Conservation (phyloP, 2,797 vertebrate genomes). For the Denticeps clupeoides region DNA sequence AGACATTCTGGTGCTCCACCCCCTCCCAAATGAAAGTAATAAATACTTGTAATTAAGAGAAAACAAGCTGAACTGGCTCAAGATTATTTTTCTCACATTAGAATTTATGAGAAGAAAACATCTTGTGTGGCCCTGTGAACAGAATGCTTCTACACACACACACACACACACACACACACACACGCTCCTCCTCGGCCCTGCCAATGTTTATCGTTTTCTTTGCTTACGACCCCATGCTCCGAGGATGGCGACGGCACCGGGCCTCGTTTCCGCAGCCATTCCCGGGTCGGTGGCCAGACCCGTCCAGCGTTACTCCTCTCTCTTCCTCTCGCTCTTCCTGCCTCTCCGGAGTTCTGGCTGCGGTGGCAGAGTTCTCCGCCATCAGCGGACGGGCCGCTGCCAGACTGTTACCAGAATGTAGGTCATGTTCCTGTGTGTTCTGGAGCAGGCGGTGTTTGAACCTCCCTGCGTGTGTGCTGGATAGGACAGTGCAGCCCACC, state of each 20-base stretch:
- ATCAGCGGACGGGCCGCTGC: slow-evolving; percentile 18
- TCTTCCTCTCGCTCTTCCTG: background rate
- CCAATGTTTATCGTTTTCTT: no score
- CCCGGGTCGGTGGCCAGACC: slow-evolving; percentile 13
- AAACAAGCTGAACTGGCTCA: slow-evolving; percentile 45
- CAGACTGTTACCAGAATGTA: slow-evolving; percentile 23
- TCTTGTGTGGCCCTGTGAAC: slow-evolving; percentile 65
- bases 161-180: slow-evolving; percentile 6
- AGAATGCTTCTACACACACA: slow-evolving; percentile 26
- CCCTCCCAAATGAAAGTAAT: slow-evolving; percentile 40
- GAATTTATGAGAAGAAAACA: slow-evolving; percentile 59
- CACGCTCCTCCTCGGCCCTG: slow-evolving; percentile 10
- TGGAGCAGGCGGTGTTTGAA: background rate
- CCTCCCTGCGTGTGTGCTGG: background rate
- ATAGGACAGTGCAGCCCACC: no score
- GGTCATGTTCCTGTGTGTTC: slow-evolving; percentile 19
- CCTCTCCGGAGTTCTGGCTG: slow-evolving; percentile 19
- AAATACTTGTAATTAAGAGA: slow-evolving; percentile 46
- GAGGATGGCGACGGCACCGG: slow-evolving; percentile 39
- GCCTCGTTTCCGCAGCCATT: slow-evolving; percentile 37
- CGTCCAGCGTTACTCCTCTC: background rate
- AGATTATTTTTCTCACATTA: slow-evolving; percentile 50
- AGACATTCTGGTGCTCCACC: slow-evolving; percentile 1
- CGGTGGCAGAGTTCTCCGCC: slow-evolving; percentile 18
- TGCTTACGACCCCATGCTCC: no score